Conservation (phyloP, 2,113 vertebrate genomes). For the Zosterops pallidus region DNA sequence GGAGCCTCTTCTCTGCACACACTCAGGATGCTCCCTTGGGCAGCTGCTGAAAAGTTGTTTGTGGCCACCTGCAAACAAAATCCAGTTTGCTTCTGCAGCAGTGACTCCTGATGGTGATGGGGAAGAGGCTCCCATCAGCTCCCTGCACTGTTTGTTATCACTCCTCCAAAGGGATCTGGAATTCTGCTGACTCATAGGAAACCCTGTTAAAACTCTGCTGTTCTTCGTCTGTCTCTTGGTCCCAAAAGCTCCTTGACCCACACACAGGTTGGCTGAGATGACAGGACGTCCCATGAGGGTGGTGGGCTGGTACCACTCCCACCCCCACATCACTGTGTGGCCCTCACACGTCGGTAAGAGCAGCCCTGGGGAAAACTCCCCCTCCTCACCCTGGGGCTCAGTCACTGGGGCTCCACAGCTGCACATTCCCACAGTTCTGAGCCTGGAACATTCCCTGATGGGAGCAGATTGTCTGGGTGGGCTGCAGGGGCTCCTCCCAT, state of each 20-base stretch:
- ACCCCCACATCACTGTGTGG: conserved; percentile 98
- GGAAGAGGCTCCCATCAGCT: not conserved
- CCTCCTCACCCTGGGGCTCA: not conserved
- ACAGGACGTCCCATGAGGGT: conserved; percentile 93
- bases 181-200: not conserved
- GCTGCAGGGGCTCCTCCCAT: not conserved
- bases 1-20: not conserved
- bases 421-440: not conserved
- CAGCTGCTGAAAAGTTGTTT: not conserved
- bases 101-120: not conserved
- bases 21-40: accelerated
- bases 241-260: conserved; percentile 64
- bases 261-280: conserved; percentile 89
- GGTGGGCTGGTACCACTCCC: conserved; percentile 98
- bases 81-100: not conserved
- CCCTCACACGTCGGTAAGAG: conserved; percentile 91
- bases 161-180: not conserved
- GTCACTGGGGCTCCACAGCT: not conserved
- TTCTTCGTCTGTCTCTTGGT: not conserved
- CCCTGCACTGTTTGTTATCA: accelerated
- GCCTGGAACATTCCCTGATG: accelerated
- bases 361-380: not conserved
- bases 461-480: not conserved
- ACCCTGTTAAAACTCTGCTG: not conserved
- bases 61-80: not conserved